phyloP scores from a whole-genome alignment of 1,140 invertebrate species.

The Archegozetes longisetosus region DNA sequence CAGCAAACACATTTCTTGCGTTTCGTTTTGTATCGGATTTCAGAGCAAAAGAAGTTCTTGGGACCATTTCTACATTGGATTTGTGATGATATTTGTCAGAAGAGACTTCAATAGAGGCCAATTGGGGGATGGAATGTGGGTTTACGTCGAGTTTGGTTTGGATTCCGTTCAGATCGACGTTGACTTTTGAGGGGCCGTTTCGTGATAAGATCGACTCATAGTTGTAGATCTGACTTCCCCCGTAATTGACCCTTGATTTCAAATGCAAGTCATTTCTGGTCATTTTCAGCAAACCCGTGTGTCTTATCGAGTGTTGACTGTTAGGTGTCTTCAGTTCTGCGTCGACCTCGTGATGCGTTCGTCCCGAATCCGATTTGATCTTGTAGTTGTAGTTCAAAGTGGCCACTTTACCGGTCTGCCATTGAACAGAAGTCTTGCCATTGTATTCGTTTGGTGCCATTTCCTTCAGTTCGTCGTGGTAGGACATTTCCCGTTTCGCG shows the following conservation, averaged over 20 bases:
- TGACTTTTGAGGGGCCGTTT: background rate
- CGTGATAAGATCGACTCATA: background rate
- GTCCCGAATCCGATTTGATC: background rate
- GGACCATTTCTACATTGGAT: background rate
- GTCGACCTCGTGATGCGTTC: background rate
- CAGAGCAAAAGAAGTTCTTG: background rate
- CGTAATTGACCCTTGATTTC: background rate
- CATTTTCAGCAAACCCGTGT: background rate
- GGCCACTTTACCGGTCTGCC: background rate
- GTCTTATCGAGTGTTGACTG: background rate
- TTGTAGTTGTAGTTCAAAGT: background rate
- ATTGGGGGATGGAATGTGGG: background rate
- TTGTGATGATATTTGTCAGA: background rate
- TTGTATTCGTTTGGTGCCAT: background rate
- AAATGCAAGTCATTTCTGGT: background rate
- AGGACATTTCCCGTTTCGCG: background rate
- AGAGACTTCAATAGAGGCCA: background rate
- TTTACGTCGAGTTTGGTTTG: background rate
- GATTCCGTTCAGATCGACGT: background rate
- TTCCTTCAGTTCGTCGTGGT: conserved; percentile 8
- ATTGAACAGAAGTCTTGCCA: background rate
- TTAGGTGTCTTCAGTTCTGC: background rate
- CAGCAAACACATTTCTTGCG: background rate
- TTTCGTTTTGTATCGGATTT: background rate
- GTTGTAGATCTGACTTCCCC: background rate